These are phyloP conservation scores for Paradoxurus hermaphroditus DNA, from an alignment of 2,113 vertebrate species.

Conservation along the genomic window DNA sequence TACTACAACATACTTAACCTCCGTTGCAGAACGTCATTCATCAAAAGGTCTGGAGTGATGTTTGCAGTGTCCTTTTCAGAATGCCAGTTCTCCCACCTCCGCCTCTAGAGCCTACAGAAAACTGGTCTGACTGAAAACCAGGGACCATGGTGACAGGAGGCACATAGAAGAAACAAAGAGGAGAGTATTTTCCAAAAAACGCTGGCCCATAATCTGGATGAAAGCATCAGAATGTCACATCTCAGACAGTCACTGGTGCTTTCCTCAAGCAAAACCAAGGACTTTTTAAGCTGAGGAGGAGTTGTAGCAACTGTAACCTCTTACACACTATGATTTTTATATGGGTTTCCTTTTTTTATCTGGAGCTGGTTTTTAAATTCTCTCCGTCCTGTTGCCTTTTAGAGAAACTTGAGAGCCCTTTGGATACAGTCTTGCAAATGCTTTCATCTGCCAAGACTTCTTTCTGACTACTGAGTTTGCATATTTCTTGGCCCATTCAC, in stretches of 20 bases:
- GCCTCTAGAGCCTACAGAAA: background rate
- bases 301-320: background rate
- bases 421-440: slow-evolving; percentile 20
- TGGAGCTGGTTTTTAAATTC: background rate
- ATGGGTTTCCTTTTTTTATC: background rate
- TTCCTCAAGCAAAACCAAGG: background rate
- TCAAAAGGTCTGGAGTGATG: background rate
- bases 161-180: background rate
- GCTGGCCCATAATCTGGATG: too few relatives aligned
- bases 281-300: background rate
- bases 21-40: background rate
- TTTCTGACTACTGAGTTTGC: slow-evolving; percentile 20
- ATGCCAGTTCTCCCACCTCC: background rate
- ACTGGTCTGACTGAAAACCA: background rate
- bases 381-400: background rate
- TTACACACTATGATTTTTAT: background rate
- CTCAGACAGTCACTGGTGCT: background rate
- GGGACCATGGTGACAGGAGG: background rate
- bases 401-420: background rate
- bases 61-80: background rate
- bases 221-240: background rate
- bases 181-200: background rate
- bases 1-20: background rate
- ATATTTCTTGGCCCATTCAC: slow-evolving; percentile 64
- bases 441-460: slow-evolving; percentile 30